phyloP scores from a whole-genome alignment of 1,140 invertebrate genomes.

The Lordiphosa stackelbergi region DNA sequence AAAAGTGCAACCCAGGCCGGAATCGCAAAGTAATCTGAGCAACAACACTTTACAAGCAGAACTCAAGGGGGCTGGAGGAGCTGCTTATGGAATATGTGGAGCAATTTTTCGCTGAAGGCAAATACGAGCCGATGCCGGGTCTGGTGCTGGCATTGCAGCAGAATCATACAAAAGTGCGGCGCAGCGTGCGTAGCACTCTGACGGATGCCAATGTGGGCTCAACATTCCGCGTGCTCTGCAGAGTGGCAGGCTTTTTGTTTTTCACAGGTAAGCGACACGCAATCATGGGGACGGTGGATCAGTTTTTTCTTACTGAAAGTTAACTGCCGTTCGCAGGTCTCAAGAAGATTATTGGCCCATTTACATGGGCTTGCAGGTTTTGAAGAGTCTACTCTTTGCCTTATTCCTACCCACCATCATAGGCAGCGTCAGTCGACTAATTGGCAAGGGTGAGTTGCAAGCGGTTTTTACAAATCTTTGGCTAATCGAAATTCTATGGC shows the following conservation, averaged over 20 bases:
- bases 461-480: too few species aligned
- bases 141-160: constrained; percentile 60
- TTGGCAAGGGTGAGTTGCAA: constrained; percentile 84
- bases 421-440: constrained; percentile 87
- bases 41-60: constrained; percentile 36
- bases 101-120: constrained; percentile 64
- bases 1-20: neutral
- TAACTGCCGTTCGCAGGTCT: constrained; percentile 78
- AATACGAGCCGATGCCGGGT: constrained; percentile 63
- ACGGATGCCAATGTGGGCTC: constrained; percentile 54
- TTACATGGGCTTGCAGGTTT: constrained; percentile 86
- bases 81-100: constrained; percentile 65
- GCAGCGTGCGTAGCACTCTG: constrained; percentile 36
- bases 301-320: constrained; percentile 2
- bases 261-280: constrained; percentile 77
- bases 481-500: neutral
- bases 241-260: constrained; percentile 79
- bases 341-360: constrained; percentile 89
- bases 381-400: constrained; percentile 87
- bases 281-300: neutral
- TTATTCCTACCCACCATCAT: constrained; percentile 89
- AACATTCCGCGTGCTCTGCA: constrained; percentile 74
- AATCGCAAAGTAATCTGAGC: neutral
- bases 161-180: constrained; percentile 36
- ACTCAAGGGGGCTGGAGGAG: constrained; percentile 52